A percentile compares a stretch with the other conserved stretches of the same genome.
These are phyloP conservation scores for Drosophila bocki DNA, from an alignment of 1,140 invertebrate genomes.

Conservation along the genomic window DNA sequence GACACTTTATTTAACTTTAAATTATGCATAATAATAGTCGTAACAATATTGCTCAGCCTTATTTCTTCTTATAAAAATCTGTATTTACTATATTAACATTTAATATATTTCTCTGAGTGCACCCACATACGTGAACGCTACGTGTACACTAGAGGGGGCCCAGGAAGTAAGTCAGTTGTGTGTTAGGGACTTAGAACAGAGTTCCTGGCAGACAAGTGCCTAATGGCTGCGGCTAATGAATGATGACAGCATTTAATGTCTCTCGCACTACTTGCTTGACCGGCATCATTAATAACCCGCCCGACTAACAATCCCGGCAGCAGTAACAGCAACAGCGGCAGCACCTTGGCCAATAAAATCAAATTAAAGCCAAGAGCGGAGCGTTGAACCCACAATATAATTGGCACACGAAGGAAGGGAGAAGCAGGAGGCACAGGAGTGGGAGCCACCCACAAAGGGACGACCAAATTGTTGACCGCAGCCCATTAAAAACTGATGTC, in stretches of 20 bases:
- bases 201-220: conserved; percentile 61
- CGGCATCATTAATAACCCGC: conserved; percentile 71
- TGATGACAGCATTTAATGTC: conserved; percentile 80
- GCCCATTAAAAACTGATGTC: conserved; percentile 66
- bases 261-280: conserved; percentile 3
- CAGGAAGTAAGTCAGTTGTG: conserved; percentile 62
- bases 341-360: conserved; percentile 75
- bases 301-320: conserved; percentile 32
- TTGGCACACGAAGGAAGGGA: not conserved
- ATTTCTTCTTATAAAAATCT: not conserved
- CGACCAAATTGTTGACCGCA: conserved; percentile 60
- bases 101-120: conserved; percentile 23
- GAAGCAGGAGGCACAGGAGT: not conserved
- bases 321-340: conserved; percentile 11
- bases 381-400: conserved; percentile 40
- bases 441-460: conserved; percentile 18
- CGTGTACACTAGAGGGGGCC: conserved; percentile 11
- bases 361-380: conserved; percentile 65
- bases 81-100: not conserved
- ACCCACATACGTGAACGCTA: not conserved
- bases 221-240: conserved; percentile 77
- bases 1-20: no score
- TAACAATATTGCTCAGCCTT: not conserved
- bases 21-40: no score
- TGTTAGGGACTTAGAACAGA: conserved; percentile 52